phyloP scores from a whole-genome alignment of 2,797 vertebrate species.

The Phalanger gymnotis region DNA sequence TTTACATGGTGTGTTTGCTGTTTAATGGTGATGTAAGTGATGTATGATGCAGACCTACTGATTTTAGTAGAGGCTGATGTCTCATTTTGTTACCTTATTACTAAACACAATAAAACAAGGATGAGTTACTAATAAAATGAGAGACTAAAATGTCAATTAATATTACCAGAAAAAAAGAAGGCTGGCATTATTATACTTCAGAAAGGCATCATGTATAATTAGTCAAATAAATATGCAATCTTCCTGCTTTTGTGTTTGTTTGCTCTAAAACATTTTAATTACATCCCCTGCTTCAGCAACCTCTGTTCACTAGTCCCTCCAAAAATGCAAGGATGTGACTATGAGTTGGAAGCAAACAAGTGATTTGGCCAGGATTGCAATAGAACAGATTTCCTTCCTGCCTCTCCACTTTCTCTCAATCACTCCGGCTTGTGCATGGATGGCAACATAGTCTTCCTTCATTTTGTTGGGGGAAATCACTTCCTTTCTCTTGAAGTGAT shows the following conservation, averaged over 20 bases:
- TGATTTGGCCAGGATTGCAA: neutral
- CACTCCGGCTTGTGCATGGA: neutral
- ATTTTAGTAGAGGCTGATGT: conserved; percentile 56
- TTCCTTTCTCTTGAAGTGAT: neutral
- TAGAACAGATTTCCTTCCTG: neutral
- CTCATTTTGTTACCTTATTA: conserved; percentile 71
- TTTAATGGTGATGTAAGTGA: conserved; percentile 42
- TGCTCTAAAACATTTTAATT: conserved; percentile 70
- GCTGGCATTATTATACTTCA: conserved; percentile 31
- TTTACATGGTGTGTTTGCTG: conserved; percentile 37
- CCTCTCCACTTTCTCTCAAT: neutral
- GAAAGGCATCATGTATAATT: conserved; percentile 65
- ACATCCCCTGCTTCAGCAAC: conserved; percentile 51
- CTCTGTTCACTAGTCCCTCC: conserved; percentile 32
- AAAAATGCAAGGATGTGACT: conserved; percentile 50
- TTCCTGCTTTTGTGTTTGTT: conserved; percentile 66
- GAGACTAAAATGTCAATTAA: conserved; percentile 76
- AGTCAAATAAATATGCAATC: conserved; percentile 65
- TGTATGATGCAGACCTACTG: conserved; percentile 54
- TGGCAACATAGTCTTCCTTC: neutral
- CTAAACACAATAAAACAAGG: conserved; percentile 65
- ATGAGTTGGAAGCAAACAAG: conserved; percentile 12
- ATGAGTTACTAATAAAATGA: conserved; percentile 79
- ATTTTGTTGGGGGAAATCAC: neutral
- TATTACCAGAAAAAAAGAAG: conserved; percentile 29